A percentile compares a stretch with the other conserved stretches of the same genome.
phyloP scores from a whole-genome alignment of 2,888 invertebrate species.

The Hoplodrina ambigua region DNA sequence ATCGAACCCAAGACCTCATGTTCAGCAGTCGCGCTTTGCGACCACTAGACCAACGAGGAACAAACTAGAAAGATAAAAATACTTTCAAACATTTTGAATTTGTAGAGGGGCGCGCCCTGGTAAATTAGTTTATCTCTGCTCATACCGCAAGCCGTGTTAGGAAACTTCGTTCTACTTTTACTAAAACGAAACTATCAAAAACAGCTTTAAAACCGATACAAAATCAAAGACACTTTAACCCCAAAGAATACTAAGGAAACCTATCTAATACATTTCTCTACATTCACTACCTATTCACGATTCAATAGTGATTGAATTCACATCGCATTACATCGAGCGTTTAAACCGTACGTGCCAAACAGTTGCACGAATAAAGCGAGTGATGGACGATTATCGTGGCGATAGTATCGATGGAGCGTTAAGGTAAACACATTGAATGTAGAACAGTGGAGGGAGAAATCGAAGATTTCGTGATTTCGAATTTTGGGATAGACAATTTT shows the following conservation, averaged over 20 bases:
- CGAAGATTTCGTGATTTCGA: slow-evolving; percentile 21
- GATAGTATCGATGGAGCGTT: slow-evolving; percentile 36
- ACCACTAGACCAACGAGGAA: too few species aligned
- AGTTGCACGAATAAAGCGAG: slow-evolving; percentile 21
- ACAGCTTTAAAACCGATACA: slow-evolving; percentile 2
- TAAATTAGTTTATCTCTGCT: too few species aligned
- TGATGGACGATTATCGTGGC: slow-evolving; percentile 49
- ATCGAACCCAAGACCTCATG: too few species aligned
- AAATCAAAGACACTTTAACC: slow-evolving; percentile 22
- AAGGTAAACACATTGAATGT: slow-evolving; percentile 32
- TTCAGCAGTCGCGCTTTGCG: too few species aligned
- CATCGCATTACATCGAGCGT: slow-evolving; percentile 44
- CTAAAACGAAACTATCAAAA: neutral
- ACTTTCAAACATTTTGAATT: too few species aligned
- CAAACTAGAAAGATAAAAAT: too few species aligned
- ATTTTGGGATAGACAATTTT: slow-evolving; percentile 7
- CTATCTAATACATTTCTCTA: slow-evolving; percentile 39
- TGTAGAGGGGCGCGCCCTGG: too few species aligned
- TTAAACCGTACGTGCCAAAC: slow-evolving; percentile 26
- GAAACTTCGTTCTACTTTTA: too few species aligned
- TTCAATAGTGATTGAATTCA: slow-evolving; percentile 22
- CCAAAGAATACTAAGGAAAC: slow-evolving; percentile 36
- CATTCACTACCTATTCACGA: slow-evolving; percentile 26
- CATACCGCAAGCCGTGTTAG: too few species aligned
- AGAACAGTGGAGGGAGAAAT: slow-evolving; percentile 30